Evolutionary conservation across 2,113 vertebrate genomes (phyloP).

Genomic region (Pangasianodon hypophthalmus): DNA sequence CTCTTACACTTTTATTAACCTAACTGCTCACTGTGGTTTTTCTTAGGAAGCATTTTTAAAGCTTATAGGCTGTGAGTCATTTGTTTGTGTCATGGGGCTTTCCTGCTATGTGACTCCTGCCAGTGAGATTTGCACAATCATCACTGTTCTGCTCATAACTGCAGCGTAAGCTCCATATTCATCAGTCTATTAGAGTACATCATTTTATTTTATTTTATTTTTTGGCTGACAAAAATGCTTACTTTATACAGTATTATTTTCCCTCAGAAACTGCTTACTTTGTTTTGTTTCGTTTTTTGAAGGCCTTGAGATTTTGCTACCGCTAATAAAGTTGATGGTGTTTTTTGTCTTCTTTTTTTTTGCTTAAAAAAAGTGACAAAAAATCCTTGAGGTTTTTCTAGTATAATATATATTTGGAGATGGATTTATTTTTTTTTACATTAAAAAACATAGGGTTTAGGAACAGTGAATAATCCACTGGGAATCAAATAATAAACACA

Average conservation of each 20-base stretch:
- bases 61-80: constrained; percentile 21
- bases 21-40: constrained; percentile 8
- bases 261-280: background rate
- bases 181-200: background rate
- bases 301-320: background rate
- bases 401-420: background rate
- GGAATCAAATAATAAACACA: background rate
- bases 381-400: background rate
- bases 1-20: background rate
- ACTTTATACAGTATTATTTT: too few relatives aligned
- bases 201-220: background rate
- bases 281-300: background rate
- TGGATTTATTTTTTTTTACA: background rate
- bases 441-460: background rate
- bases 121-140: constrained; percentile 25
- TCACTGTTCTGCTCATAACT: constrained; percentile 23
- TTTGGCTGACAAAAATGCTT: background rate
- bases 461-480: background rate
- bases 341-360: background rate
- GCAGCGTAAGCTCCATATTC: background rate
- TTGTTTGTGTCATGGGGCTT: constrained; percentile 21
- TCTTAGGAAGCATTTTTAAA: constrained; percentile 27
- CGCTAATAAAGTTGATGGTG: background rate
- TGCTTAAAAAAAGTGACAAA: background rate
- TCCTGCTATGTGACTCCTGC: constrained; percentile 33